Base-by-base conservation (phyloP, 2,888 invertebrate genomes). In the Lymantria monacha region DNA sequence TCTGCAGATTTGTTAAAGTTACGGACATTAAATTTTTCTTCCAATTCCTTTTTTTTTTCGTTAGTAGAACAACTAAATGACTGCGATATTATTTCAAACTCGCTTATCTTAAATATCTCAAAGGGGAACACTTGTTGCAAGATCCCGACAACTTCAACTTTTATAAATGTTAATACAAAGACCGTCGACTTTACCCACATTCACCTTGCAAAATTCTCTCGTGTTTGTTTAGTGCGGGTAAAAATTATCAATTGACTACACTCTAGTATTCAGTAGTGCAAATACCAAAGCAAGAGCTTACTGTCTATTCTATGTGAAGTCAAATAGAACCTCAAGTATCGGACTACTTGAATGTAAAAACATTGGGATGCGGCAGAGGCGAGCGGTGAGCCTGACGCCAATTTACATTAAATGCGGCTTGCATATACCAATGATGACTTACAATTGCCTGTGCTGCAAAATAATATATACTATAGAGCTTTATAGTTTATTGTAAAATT, bases 361-460 rank as follows among this genome's bases (percentile, higher is more conserved):
- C 83, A 79, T 75, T 74, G 78, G 81, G 78, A 78, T 79, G 79
- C 82, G 79, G 77, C 71, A 63, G 74, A 74, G 71, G 66, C 70
- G 63, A 68, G 72, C 72, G 74, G 74, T 69, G 68, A 69, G 68
- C 66, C 74, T 81, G 80, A 78, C 79, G 80, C 78, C 83, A 83
- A 89, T 88, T 89, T 88, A 83, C 87, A 88, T 89, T 87, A 87
- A 88, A 87, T 83, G 87, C 87, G 87, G 87, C 78, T 73, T 76
- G 77, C 79, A 70, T 71, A 77, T 73, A 72, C 79, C 73, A 80
- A 82, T 83, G 83, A 86, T 86, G 87, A 81, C 80, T 85, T 78
- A 81, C 79, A 84, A 77, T 82, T 69, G 69, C 69, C 61, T 61
- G 67, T 70, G 72, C 74, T 69, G 67, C 73, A 62, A 68, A 71